Percentiles rank a stretch among this genome's conserved stretches.
Evolutionary conservation across 2,113 vertebrate genomes (phyloP).

Genomic region (Pseudolaguvia tuberculata): DNA sequence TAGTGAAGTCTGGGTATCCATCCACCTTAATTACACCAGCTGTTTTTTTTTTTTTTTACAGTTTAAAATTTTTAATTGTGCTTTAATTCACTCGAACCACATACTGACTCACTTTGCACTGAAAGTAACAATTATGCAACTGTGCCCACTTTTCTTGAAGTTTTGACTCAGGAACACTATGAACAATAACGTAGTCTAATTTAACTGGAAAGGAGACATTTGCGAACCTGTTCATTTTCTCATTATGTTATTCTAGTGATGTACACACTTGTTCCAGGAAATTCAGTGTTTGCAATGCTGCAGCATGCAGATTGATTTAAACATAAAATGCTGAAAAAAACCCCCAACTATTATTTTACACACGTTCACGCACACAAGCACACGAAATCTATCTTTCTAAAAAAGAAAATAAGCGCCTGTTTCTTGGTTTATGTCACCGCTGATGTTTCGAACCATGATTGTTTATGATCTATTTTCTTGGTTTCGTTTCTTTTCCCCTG

Average conservation of each 20-base stretch:
- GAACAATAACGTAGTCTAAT: neutral
- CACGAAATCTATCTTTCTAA: neutral
- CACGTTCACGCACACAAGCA: neutral
- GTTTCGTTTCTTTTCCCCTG: constrained; percentile 45
- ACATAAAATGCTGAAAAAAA: constrained; percentile 18
- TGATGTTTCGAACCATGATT: constrained; percentile 33
- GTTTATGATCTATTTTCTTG: constrained; percentile 39
- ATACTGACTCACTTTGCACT: neutral
- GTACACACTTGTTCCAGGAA: neutral
- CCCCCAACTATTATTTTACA: constrained; percentile 10
- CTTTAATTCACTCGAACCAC: constrained; percentile 6
- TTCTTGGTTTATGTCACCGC: constrained; percentile 8
- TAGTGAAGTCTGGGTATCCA: neutral
- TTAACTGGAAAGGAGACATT: constrained; percentile 19
- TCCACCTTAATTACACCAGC: neutral
- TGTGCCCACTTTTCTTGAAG: neutral
- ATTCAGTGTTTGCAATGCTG: neutral
- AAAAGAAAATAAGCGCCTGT: neutral
- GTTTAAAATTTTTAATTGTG: neutral
- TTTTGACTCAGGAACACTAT: neutral
- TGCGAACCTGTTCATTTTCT: constrained; percentile 17
- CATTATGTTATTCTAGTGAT: constrained; percentile 1
- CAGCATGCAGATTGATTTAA: neutral
- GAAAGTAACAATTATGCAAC: constrained; percentile 2
- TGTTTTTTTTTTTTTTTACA: neutral